Conservation (phyloP, 2,113 vertebrate genomes). For the Promerops cafer region DNA sequence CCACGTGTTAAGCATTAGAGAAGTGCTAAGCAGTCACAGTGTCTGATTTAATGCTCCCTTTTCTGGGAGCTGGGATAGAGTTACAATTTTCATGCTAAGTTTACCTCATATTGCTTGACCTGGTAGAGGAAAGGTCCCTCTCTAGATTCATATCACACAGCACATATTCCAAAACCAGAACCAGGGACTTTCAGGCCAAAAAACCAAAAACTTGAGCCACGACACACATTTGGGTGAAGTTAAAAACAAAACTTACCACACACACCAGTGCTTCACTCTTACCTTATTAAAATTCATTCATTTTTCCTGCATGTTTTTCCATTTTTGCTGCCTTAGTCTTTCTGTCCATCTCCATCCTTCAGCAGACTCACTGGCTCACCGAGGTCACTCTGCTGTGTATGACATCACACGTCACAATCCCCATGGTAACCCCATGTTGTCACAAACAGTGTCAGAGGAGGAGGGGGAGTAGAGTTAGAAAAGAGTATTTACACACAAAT, state of each 20-base stretch:
- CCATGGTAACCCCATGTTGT: background rate
- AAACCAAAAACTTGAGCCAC: background rate
- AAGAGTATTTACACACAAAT: slow-evolving; percentile 10
- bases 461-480: background rate
- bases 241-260: background rate
- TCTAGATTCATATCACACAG: background rate
- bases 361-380: background rate
- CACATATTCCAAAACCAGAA: background rate
- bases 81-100: slow-evolving; percentile 11
- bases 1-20: background rate
- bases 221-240: rapidly evolving
- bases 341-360: background rate
- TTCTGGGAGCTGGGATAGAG: slow-evolving; percentile 1
- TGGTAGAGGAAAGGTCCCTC: slow-evolving; percentile 15
- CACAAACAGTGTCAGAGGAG: background rate
- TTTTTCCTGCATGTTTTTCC: background rate
- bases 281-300: background rate
- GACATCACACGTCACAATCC: background rate
- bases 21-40: background rate
- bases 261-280: rapidly evolving
- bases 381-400: background rate
- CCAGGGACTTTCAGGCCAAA: background rate
- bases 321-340: background rate
- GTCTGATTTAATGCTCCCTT: slow-evolving; percentile 13
- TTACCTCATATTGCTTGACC: background rate